Conservation (phyloP, 2,113 vertebrate species). For the Takifugu bimaculatus region DNA sequence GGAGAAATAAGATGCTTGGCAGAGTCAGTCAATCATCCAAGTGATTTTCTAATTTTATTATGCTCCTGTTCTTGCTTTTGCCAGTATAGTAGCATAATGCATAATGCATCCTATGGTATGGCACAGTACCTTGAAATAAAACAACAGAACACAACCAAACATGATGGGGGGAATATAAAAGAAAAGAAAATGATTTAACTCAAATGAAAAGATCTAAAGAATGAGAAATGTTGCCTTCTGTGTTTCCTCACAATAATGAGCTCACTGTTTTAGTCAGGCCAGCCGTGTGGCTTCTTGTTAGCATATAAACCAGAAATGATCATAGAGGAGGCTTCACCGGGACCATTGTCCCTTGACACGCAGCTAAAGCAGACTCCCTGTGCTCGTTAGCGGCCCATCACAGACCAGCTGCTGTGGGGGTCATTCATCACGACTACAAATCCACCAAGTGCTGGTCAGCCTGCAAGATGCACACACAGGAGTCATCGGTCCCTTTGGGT, state of each 20-base stretch:
- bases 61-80: too few species aligned
- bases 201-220: neutral
- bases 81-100: neutral
- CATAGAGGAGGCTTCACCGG: slow-evolving; percentile 77
- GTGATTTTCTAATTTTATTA: too few species aligned
- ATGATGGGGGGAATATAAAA: neutral
- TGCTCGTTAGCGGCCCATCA: slow-evolving; percentile 85
- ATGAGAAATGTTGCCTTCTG: neutral
- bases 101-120: neutral
- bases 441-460: slow-evolving; percentile 59
- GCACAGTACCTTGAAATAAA: neutral
- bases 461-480: slow-evolving; percentile 48
- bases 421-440: slow-evolving; percentile 78
- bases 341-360: slow-evolving; percentile 73
- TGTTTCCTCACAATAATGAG: neutral
- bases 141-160: neutral
- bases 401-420: slow-evolving; percentile 77
- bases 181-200: neutral
- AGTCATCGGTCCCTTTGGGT: slow-evolving; percentile 52
- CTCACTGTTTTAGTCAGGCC: slow-evolving; percentile 38
- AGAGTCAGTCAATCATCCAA: too few species aligned
- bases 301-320: slow-evolving; percentile 65
- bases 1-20: too few species aligned
- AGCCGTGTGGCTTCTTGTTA: slow-evolving; percentile 53
- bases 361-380: slow-evolving; percentile 70